Evolutionary conservation across 2,888 invertebrate genomes (phyloP), one percentile per base, ranked within the genome.

Genomic region (Caenorhabditis wallacei): DNA sequence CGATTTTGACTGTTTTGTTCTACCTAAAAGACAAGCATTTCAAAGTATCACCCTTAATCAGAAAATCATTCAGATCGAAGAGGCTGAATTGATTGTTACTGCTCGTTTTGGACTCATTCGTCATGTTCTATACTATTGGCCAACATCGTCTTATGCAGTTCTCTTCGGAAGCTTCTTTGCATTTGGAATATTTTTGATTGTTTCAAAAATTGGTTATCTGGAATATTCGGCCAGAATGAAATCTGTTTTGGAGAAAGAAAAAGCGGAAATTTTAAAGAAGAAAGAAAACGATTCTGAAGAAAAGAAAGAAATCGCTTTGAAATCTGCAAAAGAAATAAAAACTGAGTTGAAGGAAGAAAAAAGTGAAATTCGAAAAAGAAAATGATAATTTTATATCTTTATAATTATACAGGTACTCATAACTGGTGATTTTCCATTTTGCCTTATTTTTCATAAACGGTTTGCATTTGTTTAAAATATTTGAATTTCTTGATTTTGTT

Each of bases 71-170:
- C 69, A 88, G 88, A 78, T 87, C 24, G 88, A 88, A 63, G 72
- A 84, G 16, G 87, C 87, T 13, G 70, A 84, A 18, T 53, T 88
- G 4, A 61, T 83, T 10, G 82, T 89, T n/a, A 78, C 84, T 13
- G 90, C 90, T 7, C 82, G 88, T 59, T 87, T 90, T 63, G 90
- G 90, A 8, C 63, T 90, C 2, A 82, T 88, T 22, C 80, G 87
- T 2, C 85, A 87, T 59, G 75, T 91, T 26, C 63, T 91, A 1
- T 88, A 88, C 79, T 86, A 89, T 48, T 91, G 88, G 82, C 90
- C 91, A 10, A 46, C 88, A 0, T 64, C 56, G 5, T 85, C 88
- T 1, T 89, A 84, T 69, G 43, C 76, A 10, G 18, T 82, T 18
- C 40, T 89, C 11, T 88, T 85, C 46, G 24, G 63, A 16, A 22